phyloP scores from a whole-genome alignment of 2,113 vertebrate species.

The Tupaia chinensis region DNA sequence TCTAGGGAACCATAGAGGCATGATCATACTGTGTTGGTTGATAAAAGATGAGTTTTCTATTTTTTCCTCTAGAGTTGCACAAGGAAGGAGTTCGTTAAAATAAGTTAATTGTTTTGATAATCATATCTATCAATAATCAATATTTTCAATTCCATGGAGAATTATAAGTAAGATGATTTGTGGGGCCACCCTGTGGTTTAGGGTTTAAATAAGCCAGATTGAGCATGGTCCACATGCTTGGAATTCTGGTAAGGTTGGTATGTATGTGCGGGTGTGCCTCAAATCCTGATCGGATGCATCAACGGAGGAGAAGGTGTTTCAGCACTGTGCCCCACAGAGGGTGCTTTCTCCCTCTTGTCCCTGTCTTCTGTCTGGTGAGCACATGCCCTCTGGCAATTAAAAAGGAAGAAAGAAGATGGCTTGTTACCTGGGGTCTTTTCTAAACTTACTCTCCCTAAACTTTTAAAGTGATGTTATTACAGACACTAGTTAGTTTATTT shows the following conservation, averaged over 20 bases:
- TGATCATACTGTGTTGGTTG: neutral
- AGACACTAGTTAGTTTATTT: neutral
- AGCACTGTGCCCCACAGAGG: too few species aligned
- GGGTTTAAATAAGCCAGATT: too few species aligned
- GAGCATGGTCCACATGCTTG: too few species aligned
- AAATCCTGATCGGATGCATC: too few species aligned
- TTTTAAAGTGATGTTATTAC: neutral
- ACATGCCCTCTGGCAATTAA: too few species aligned
- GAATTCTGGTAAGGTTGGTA: too few species aligned
- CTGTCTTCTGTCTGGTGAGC: too few species aligned
- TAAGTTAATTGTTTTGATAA: neutral
- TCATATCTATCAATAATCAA: neutral
- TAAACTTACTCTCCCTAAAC: neutral
- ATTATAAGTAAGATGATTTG: neutral
- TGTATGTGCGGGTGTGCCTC: too few species aligned
- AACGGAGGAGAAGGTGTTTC: too few species aligned
- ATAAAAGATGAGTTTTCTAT: slow-evolving; percentile 7
- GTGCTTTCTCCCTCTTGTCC: too few species aligned
- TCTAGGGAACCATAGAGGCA: neutral
- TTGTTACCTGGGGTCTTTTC: neutral
- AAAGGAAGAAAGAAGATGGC: neutral
- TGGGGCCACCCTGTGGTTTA: too few species aligned
- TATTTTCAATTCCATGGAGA: neutral
- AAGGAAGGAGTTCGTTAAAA: neutral
- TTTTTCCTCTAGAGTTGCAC: neutral